Evolutionary conservation across 2,113 vertebrate genomes (phyloP).

Genomic region (Psephotus haematonotus): DNA sequence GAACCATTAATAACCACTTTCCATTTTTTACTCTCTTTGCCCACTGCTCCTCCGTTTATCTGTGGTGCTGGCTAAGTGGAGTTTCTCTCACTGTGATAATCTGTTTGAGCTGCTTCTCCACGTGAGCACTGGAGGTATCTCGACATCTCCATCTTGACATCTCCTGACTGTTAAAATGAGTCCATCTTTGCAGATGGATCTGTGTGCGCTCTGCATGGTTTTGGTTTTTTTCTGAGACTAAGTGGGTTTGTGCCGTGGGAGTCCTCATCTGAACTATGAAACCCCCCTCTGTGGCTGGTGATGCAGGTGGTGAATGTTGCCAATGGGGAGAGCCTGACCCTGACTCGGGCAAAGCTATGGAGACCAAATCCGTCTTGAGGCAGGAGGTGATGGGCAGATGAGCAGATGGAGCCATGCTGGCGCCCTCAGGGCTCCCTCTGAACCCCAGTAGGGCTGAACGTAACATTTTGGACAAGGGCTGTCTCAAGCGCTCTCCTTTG

Average conservation of each 20-base stretch:
- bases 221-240: background rate
- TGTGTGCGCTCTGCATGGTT: rapidly evolving
- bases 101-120: background rate
- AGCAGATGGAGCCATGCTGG: background rate
- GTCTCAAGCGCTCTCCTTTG: background rate
- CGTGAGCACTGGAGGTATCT: background rate
- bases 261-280: background rate
- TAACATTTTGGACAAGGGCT: background rate
- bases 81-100: background rate
- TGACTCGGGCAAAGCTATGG: background rate
- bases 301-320: rapidly evolving
- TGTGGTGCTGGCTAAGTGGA: rapidly evolving
- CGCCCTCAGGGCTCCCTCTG: background rate
- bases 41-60: background rate
- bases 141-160: background rate
- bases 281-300: background rate
- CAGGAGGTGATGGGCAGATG: background rate
- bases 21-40: background rate
- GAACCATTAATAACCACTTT: background rate
- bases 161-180: background rate
- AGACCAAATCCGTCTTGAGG: background rate
- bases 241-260: background rate
- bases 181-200: background rate
- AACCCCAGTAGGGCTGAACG: background rate
- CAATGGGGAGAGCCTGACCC: background rate